Conservation (phyloP, 2,797 vertebrate genomes). For the Manis javanica region DNA sequence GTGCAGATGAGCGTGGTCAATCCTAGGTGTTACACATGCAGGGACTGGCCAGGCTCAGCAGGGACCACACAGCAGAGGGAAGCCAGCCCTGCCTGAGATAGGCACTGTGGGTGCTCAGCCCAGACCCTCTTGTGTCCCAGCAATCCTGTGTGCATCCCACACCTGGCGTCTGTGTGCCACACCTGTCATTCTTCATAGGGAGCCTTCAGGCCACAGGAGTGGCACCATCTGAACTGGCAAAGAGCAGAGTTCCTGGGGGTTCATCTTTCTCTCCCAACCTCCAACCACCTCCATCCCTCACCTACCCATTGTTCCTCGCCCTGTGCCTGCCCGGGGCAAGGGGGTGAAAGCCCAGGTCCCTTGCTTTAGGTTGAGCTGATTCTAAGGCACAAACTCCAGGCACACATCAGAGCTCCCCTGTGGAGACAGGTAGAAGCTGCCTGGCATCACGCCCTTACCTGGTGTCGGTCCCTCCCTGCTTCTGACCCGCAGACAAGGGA, state of each 20-base stretch:
- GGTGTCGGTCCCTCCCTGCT: no score
- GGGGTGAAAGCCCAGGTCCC: neutral
- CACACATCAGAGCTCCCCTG: neutral
- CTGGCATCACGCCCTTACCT: neutral
- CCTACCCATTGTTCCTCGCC: neutral
- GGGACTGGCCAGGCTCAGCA: neutral
- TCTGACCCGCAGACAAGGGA: no score
- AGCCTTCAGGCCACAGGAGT: neutral
- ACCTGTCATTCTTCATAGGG: neutral
- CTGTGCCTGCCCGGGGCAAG: accelerated
- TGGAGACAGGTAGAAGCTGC: neutral
- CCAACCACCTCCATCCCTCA: neutral
- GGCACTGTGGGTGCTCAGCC: neutral
- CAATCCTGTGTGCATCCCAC: neutral
- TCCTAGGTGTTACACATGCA: neutral
- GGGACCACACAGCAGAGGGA: neutral
- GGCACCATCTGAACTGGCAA: neutral
- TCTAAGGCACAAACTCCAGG: neutral
- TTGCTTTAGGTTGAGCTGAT: neutral
- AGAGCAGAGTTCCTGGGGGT: neutral
- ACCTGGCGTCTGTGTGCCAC: neutral
- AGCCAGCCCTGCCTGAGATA: neutral
- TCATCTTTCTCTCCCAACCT: neutral
- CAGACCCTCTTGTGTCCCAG: no score
- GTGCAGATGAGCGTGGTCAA: neutral